Evolutionary conservation across 2,888 invertebrate species (phyloP).

Genomic region (Oscheius onirici): DNA sequence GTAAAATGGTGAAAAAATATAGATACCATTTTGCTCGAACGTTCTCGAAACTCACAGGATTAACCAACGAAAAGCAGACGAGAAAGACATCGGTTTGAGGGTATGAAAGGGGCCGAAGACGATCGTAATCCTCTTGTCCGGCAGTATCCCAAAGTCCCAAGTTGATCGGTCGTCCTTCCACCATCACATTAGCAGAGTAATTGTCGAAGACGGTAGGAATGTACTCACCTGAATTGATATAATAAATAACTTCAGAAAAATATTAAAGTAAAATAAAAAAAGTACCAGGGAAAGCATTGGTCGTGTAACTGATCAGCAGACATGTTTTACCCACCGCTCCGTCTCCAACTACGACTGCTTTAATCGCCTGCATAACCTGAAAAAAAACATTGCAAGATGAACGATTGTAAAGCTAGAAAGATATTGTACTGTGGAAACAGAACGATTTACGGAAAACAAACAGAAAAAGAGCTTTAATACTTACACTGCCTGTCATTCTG

Average conservation of each 20-base stretch:
- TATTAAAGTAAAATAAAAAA: too few species aligned
- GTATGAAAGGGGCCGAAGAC: constrained; percentile 60
- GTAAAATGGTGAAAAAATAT: background rate
- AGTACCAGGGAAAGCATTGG: constrained; percentile 95
- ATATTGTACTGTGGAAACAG: background rate
- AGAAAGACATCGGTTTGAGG: constrained; percentile 73
- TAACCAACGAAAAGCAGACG: constrained; percentile 97
- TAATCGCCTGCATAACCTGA: constrained; percentile 87
- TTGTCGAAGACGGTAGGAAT: constrained; percentile 85
- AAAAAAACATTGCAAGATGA: background rate
- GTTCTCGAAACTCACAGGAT: constrained; percentile 99
- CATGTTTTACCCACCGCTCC: constrained; percentile 80
- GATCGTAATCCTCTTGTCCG: constrained; percentile 63
- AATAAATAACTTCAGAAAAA: too few species aligned
- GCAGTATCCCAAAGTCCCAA: constrained; percentile 68
- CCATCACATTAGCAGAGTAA: constrained; percentile 71
- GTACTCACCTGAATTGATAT: constrained; percentile 75
- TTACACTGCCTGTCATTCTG: constrained; percentile 15
- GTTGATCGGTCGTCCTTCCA: constrained; percentile 68
- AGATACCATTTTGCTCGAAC: constrained; percentile 97
- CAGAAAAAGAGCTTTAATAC: background rate
- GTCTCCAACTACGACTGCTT: constrained; percentile 92
- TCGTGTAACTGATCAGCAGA: constrained; percentile 97
- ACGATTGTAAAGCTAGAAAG: background rate
- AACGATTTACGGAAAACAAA: background rate